Evolutionary conservation across 2,113 vertebrate genomes (phyloP), one percentile per base, ranked within the genome.

Genomic region (Paralichthys olivaceus): DNA sequence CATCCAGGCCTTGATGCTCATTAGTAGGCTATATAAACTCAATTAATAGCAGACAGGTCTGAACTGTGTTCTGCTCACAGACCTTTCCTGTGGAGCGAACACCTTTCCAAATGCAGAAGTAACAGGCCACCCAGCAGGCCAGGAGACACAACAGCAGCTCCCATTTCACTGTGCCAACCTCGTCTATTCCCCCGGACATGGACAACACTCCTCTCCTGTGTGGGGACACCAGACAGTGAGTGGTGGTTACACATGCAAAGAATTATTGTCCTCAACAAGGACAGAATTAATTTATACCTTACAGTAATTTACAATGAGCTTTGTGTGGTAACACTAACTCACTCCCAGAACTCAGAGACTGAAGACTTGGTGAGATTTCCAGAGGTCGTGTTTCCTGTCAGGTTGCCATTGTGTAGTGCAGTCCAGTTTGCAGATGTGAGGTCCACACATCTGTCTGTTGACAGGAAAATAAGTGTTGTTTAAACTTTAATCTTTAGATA

Each of bases 51-150:
- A 43, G 4, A 56, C 13, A 9, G 7, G 5, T 37, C 22, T 64
- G 29, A 13, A n/a, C n/a, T n/a, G n/a, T n/a, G n/a, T n/a, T 14
- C 1, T 13, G 53, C 26, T 45, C 2, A 66, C 76, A 28, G 3
- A 97, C 97, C 96, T 97, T 98, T 75, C 96, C 96, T 0, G 95
- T 96, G 53, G 95, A 95, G 69, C 32, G 32, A 7, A 32, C 32
- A 32, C 32, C 32, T 32, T 8, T 32, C 32, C 32, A 32, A 7
- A 32, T 7, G 32, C 32, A 32, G 32, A 32, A 32, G 32, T 32
- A 32, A 7, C 32, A 32, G 32, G 32, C 32, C 32, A 32, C 32
- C 32, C 32, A 32, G 32, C 32, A 32, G 32, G 7, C 32, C 7
- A 32, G 32, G 32, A 32, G 32, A 32, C 32, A 32, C 32, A 32